Conservation (phyloP, 2,797 vertebrate genomes). For the Coranthus polyacanthus region DNA sequence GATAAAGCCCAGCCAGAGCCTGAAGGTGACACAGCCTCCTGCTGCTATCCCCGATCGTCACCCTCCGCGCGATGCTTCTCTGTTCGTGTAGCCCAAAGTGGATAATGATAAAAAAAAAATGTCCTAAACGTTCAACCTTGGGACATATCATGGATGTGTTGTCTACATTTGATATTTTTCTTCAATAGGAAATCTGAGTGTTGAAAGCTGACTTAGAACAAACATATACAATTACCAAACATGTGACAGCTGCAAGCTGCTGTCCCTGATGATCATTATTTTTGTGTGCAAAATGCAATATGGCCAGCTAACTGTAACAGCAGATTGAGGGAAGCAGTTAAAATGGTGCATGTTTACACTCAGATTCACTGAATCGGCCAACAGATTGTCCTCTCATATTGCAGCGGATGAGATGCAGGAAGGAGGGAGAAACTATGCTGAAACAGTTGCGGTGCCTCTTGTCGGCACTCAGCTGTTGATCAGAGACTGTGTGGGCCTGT, state of each 20-base stretch:
- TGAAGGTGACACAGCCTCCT: slow-evolving; percentile 41
- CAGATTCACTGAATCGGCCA: slow-evolving; percentile 14
- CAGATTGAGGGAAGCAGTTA: slow-evolving; percentile 20
- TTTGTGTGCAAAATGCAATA: slow-evolving; percentile 16
- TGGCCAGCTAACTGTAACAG: slow-evolving; percentile 24
- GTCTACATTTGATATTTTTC: slow-evolving; percentile 26
- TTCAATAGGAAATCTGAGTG: slow-evolving; percentile 6
- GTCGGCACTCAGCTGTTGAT: slow-evolving; percentile 75
- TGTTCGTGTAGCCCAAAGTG: background rate
- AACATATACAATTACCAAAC: slow-evolving; percentile 31
- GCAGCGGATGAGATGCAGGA: slow-evolving; percentile 19
- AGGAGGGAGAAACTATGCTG: slow-evolving; percentile 27
- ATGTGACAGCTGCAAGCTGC: slow-evolving; percentile 54
- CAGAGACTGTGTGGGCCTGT: slow-evolving; percentile 53
- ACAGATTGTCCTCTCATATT: slow-evolving; percentile 10
- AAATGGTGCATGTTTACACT: slow-evolving; percentile 44
- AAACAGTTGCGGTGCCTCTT: slow-evolving; percentile 50
- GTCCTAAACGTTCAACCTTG: slow-evolving; percentile 5
- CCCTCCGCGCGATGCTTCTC: background rate
- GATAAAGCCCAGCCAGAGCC: slow-evolving; percentile 50
- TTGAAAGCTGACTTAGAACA: no score
- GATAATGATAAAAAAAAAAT: slow-evolving; percentile 1
- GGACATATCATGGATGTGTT: slow-evolving; percentile 22
- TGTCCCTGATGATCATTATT: slow-evolving; percentile 36
- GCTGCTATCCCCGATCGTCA: slow-evolving; percentile 8